Evolutionary conservation across 1,140 invertebrate species (phyloP), one percentile per base, ranked within the genome.

Genomic region (Gryon sp.): DNA sequence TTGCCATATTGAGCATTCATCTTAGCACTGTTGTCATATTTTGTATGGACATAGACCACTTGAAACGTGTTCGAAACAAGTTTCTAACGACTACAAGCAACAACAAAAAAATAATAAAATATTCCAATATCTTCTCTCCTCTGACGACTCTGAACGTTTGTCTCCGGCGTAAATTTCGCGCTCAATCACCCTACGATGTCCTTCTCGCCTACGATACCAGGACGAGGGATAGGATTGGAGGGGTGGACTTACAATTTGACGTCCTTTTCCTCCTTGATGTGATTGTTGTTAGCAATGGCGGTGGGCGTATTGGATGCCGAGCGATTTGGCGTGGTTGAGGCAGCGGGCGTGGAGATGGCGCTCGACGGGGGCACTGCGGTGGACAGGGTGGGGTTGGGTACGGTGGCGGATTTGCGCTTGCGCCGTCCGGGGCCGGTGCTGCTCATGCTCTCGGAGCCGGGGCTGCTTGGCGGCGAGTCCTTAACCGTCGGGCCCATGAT

Each of bases 391-490:
- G 43, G 15, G 0, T 43, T 38, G 0, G 45, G 45, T 4, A 22
- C 41, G 8, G 50, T 20, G 28, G 78, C 66, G 18, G 75, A 76
- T 55, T 88, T 86, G 76, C 91, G 87, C 82, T 92, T 90, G 78
- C 90, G 85, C 62, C 88, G 79, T 53, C 80, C 82, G 55, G 87
- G 84, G 24, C 82, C 84, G 78, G 22, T 83, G 76, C 84, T 88
- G 12, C 84, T 83, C 85, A 86, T 87, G 48, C 82, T 87, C 63
- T 92, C 92, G 0, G 92, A 93, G 40, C 91, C 91, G 0, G 92
- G 92, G 53, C 92, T 93, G 76, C 92, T 92, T 1, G 92, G 92
- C 2, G 92, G 92, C 0, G 92, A 93, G 53, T 91, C 90, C 69
- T 91, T 91, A 0, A 91, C 86, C 5, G 84, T 86, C 5, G 87